Evolutionary conservation across 2,113 vertebrate species (phyloP).

Genomic region (Rhinoptilus africanus): DNA sequence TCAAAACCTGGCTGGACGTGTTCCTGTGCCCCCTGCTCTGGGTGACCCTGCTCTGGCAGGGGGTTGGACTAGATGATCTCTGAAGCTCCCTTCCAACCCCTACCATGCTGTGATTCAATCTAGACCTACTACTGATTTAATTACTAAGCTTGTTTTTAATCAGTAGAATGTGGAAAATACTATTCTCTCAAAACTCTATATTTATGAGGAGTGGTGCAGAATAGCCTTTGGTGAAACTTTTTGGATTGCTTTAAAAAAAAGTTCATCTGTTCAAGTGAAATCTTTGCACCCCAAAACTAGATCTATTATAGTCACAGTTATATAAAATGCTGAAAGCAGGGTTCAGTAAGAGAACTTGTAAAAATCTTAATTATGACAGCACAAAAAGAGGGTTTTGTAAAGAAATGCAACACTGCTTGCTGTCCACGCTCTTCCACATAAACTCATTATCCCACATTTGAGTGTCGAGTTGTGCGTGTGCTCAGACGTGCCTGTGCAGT

Average conservation of each 20-base stretch:
- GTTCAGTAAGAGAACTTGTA: not conserved
- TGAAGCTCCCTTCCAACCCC: too few species aligned
- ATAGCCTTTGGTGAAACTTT: not conserved
- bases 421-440: not conserved
- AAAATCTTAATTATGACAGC: not conserved
- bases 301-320: not conserved
- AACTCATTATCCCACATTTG: not conserved
- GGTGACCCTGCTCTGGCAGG: too few species aligned
- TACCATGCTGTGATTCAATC: not conserved
- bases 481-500: accelerated
- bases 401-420: not conserved
- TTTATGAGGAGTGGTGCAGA: not conserved
- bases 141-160: not conserved
- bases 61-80: too few species aligned
- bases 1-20: too few species aligned
- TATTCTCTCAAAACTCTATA: not conserved
- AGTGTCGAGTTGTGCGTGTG: not conserved
- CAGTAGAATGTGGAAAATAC: not conserved
- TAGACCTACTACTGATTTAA: not conserved
- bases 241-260: not conserved
- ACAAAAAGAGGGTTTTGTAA: not conserved
- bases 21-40: too few species aligned
- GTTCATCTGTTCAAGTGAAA: not conserved
- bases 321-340: not conserved
- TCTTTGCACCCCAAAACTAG: not conserved